Conservation (phyloP, 2,888 invertebrate genomes). For the Agrotis segetum region DNA sequence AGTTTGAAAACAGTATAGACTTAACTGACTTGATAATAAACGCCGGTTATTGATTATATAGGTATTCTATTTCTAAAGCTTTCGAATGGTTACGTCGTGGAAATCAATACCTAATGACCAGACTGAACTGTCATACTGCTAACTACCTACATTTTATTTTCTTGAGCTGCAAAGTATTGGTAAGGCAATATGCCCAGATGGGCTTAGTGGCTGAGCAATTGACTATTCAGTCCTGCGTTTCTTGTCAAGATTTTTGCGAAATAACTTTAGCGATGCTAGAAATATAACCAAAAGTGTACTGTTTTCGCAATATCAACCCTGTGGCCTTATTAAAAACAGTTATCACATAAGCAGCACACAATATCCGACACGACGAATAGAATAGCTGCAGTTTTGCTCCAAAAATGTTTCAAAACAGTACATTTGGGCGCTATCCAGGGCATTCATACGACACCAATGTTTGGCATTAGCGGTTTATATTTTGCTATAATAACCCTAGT, state of each 20-base stretch:
- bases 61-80: conserved; percentile 27
- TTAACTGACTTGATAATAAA: not conserved
- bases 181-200: no score
- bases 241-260: not conserved
- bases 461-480: conserved; percentile 70
- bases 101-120: conserved; percentile 23
- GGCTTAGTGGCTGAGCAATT: no score
- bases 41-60: conserved; percentile 38
- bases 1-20: not conserved
- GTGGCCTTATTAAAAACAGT: conserved; percentile 50
- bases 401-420: conserved; percentile 51
- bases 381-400: conserved; percentile 50
- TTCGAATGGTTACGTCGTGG: not conserved
- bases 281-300: not conserved
- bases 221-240: no score
- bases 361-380: conserved; percentile 34
- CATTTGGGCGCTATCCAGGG: conserved; percentile 67
- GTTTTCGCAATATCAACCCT: conserved; percentile 8
- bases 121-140: not conserved
- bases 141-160: not conserved
- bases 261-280: not conserved
- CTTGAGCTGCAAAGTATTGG: no score
- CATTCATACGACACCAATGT: conserved; percentile 56
- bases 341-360: conserved; percentile 21
- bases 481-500: conserved; percentile 70